A percentile compares a stretch with the other conserved stretches of the same genome.
phyloP scores from a whole-genome alignment of 2,113 vertebrate genomes.

The Pygathrix nemaeus region DNA sequence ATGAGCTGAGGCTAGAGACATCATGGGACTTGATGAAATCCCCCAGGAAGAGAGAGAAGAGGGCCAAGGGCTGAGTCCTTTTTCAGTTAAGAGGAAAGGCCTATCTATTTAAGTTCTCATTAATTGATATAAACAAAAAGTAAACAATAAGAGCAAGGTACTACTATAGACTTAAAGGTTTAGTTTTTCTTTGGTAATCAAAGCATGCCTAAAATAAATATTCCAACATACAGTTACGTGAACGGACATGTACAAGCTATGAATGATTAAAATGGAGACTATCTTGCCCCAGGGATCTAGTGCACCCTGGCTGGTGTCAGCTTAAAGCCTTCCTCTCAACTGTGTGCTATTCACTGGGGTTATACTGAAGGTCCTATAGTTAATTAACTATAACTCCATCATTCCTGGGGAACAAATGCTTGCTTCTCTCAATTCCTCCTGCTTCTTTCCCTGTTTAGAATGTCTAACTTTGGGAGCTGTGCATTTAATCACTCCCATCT shows the following conservation, averaged over 20 bases:
- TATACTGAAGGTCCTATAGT: not conserved
- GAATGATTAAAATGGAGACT: not conserved
- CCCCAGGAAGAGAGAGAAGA: not conserved
- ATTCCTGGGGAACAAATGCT: not conserved
- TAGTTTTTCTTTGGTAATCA: not conserved
- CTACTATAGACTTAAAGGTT: not conserved
- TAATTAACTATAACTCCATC: not conserved
- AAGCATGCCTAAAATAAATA: not conserved
- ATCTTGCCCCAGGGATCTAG: not conserved
- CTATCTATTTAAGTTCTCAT: not conserved
- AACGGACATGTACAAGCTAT: not conserved
- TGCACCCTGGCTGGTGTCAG: not conserved
- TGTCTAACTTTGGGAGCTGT: not conserved
- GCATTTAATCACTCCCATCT: too few species aligned
- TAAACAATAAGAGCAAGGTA: not conserved
- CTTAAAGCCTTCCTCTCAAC: not conserved
- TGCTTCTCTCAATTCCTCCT: not conserved
- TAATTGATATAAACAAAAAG: not conserved
- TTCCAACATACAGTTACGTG: not conserved
- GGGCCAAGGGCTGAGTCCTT: not conserved
- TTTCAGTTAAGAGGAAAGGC: not conserved
- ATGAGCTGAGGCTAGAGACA: not conserved
- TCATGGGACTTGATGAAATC: not conserved
- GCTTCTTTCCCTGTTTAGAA: not conserved
- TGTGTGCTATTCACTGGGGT: not conserved